Evolutionary conservation across 1,140 invertebrate genomes (phyloP).

Genomic region (Nasonia longicornis): DNA sequence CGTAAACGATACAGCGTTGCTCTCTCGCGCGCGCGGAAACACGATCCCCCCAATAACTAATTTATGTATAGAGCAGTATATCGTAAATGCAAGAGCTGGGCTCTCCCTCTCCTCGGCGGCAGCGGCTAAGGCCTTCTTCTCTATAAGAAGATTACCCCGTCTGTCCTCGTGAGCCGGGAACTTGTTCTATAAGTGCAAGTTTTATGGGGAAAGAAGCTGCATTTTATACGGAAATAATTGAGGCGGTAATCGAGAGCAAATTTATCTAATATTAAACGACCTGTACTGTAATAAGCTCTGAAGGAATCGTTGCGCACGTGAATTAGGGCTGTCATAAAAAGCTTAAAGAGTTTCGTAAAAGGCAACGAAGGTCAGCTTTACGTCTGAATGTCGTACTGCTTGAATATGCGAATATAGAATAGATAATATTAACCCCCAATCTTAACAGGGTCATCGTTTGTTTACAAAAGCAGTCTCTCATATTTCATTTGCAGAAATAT

Average conservation of each 20-base stretch:
- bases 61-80: background rate
- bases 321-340: background rate
- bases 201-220: background rate
- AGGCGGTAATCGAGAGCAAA: background rate
- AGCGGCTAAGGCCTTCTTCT: too few species aligned
- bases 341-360: background rate
- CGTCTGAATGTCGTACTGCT: background rate
- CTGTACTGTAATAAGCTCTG: background rate
- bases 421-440: too few species aligned
- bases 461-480: too few species aligned
- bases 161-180: too few species aligned
- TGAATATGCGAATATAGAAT: too few species aligned
- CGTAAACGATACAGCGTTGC: too few species aligned
- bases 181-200: background rate
- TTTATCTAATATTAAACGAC: background rate
- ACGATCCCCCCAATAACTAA: background rate
- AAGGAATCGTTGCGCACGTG: background rate
- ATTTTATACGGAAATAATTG: slow-evolving; percentile 9
- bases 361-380: background rate
- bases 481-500: too few species aligned
- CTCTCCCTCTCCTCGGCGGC: background rate
- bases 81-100: background rate
- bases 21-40: background rate
- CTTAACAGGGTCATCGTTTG: too few species aligned
- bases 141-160: too few species aligned